Conservation (phyloP, 2,797 vertebrate species). For the Echiichthys vipera region DNA sequence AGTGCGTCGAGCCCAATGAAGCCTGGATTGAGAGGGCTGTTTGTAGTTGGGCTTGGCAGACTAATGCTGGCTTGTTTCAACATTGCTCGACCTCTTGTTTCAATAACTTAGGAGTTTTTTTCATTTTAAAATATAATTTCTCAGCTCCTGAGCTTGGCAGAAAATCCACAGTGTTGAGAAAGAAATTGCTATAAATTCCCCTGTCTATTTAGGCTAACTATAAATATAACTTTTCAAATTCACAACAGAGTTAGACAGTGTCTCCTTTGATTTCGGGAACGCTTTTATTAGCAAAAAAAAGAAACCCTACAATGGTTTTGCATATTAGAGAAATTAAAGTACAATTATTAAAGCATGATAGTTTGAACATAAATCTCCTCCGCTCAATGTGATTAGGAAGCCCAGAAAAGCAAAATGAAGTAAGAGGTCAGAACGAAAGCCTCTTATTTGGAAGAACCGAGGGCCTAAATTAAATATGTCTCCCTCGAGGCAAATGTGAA, state of each 20-base stretch:
- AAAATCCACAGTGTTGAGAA: constrained; percentile 20
- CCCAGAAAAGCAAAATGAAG: neutral
- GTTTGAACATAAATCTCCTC: neutral
- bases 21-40: constrained; percentile 52
- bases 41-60: constrained; percentile 73
- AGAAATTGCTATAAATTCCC: neutral
- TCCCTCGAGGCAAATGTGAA: constrained; percentile 62
- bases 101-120: constrained; percentile 69
- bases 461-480: constrained; percentile 51
- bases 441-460: constrained; percentile 20
- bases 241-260: constrained; percentile 2
- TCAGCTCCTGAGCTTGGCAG: constrained; percentile 30
- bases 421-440: constrained; percentile 1
- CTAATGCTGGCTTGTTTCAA: constrained; percentile 52
- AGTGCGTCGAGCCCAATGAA: constrained; percentile 58
- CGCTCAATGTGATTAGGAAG: neutral
- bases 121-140: constrained; percentile 46
- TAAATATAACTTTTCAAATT: constrained; percentile 48
- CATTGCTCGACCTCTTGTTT: constrained; percentile 60
- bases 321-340: neutral
- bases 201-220: neutral
- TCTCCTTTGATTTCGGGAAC: neutral
- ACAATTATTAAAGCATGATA: neutral
- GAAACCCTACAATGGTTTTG: constrained; percentile 26
- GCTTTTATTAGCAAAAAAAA: neutral